Percentiles rank a stretch among this genome's conserved stretches.
phyloP scores from a whole-genome alignment of 2,797 vertebrate genomes.

The Ara ararauna region DNA sequence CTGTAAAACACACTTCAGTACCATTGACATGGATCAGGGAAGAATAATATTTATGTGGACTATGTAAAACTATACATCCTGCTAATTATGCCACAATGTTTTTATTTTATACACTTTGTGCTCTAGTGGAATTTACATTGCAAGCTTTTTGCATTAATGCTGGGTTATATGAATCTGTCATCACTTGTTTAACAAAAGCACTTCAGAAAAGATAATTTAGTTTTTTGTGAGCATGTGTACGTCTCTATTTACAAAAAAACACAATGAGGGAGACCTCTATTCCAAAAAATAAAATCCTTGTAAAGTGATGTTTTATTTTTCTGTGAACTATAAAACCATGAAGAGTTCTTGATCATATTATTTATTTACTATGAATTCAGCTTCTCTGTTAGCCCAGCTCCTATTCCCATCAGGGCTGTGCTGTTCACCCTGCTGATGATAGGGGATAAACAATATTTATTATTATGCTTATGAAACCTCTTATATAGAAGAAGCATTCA shows the following conservation, averaged over 20 bases:
- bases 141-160: not conserved
- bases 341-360: not conserved
- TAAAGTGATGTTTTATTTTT: not conserved
- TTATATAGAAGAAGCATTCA: not conserved
- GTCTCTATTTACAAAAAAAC: not conserved
- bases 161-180: conserved; percentile 3
- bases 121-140: not conserved
- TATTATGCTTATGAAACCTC: not conserved
- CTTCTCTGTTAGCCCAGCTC: not conserved
- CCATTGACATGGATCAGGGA: not conserved
- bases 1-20: not conserved
- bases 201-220: not conserved
- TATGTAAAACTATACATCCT: not conserved
- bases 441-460: not conserved
- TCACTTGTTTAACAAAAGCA: not conserved
- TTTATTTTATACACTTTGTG: not conserved
- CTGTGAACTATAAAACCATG: not conserved
- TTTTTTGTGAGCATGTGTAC: not conserved
- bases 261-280: not conserved
- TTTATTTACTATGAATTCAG: not conserved
- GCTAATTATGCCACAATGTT: not conserved
- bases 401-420: not conserved
- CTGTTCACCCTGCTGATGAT: not conserved
- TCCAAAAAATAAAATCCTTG: not conserved
- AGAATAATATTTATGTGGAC: not conserved